Conservation (phyloP, 1,140 invertebrate species). For the Calephelis nemesis region DNA sequence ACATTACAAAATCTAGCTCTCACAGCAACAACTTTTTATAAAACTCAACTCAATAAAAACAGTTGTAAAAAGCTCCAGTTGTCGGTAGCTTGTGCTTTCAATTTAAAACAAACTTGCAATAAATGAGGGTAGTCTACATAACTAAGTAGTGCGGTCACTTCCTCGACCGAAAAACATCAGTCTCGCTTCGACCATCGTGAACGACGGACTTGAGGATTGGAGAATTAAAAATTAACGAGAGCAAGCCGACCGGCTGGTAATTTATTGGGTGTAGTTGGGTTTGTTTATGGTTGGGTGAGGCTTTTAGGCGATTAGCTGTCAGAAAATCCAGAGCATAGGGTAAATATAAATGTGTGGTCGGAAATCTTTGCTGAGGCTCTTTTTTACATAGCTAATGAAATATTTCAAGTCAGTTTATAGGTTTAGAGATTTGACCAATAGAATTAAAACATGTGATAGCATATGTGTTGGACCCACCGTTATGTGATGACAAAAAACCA, state of each 20-base stretch:
- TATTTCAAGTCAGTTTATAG: background rate
- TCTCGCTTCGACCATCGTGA: conserved; percentile 42
- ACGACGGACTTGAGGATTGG: conserved; percentile 35
- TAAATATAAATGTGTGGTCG: conserved; percentile 20
- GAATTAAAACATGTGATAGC: too few relatives aligned
- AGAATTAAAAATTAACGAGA: conserved; percentile 44
- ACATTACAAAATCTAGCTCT: background rate
- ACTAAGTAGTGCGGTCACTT: conserved; percentile 58
- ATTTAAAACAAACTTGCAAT: conserved; percentile 60
- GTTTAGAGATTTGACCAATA: too few relatives aligned
- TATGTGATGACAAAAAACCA: too few relatives aligned
- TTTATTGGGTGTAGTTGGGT: conserved; percentile 49
- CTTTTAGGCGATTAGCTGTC: conserved; percentile 56
- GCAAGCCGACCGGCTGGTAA: conserved; percentile 35
- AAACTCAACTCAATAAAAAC: background rate
- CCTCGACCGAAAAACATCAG: conserved; percentile 42
- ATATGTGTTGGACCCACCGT: too few relatives aligned
- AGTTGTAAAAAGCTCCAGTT: background rate
- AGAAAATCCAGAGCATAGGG: conserved; percentile 9
- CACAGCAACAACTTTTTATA: background rate
- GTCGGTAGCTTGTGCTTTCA: conserved; percentile 37
- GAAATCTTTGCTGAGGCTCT: conserved; percentile 20
- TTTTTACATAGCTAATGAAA: conserved; percentile 5
- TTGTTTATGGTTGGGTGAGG: conserved; percentile 49
- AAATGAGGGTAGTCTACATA: conserved; percentile 69